Evolutionary conservation across 2,797 vertebrate species (phyloP).

Genomic region (Centroberyx gerrardi): DNA sequence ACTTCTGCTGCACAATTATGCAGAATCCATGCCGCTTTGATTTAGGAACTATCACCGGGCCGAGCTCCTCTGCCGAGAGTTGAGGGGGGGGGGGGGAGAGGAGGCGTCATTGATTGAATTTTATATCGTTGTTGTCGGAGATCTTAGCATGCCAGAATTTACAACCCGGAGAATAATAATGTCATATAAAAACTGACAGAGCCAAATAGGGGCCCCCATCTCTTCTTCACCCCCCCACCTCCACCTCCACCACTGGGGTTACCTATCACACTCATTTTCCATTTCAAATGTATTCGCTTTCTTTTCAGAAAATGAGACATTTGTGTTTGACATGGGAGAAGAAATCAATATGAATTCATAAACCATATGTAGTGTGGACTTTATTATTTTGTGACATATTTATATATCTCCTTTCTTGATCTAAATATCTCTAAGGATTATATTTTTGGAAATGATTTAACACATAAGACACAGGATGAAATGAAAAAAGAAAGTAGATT

Average conservation of each 20-base stretch:
- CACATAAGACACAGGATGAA: background rate
- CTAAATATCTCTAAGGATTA: slow-evolving; percentile 33
- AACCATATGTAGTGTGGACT: slow-evolving; percentile 63
- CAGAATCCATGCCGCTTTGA: slow-evolving; percentile 82
- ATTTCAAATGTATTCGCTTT: slow-evolving; percentile 69
- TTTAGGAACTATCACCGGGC: slow-evolving; percentile 83
- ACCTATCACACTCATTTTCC: slow-evolving; percentile 58
- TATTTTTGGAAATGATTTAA: slow-evolving; percentile 22
- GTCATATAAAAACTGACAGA: slow-evolving; percentile 89
- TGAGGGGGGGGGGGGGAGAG: slow-evolving; percentile 53
- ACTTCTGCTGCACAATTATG: slow-evolving; percentile 81
- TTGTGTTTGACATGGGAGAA: slow-evolving; percentile 79
- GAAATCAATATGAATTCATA: slow-evolving; percentile 83
- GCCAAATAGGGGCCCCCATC: slow-evolving; percentile 67
- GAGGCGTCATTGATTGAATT: slow-evolving; percentile 88
- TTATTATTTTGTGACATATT: slow-evolving; percentile 76
- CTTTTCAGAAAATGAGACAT: slow-evolving; percentile 80
- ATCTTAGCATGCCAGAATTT: slow-evolving; percentile 90
- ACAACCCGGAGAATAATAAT: slow-evolving; percentile 89
- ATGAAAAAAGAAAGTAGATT: background rate
- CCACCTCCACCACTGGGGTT: slow-evolving; percentile 11
- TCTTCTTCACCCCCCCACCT: slow-evolving; percentile 53
- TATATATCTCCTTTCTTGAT: slow-evolving; percentile 50
- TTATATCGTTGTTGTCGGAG: slow-evolving; percentile 88
- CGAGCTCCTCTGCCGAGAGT: slow-evolving; percentile 58